phyloP scores from a whole-genome alignment of 2,888 invertebrate species.

The Phyto melanocephala region DNA sequence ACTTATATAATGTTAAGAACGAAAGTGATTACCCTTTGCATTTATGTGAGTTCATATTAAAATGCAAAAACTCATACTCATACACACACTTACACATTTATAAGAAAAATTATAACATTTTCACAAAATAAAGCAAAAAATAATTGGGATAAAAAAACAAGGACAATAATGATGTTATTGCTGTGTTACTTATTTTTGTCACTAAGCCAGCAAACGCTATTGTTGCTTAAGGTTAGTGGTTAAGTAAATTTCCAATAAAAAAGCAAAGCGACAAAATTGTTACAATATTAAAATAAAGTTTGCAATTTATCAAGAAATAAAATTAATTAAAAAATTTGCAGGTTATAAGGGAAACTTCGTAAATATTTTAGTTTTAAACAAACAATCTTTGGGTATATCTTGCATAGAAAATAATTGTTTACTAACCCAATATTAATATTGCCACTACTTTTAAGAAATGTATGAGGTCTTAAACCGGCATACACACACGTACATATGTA shows the following conservation, averaged over 20 bases:
- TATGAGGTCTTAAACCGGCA: neutral
- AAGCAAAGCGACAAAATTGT: too few relatives aligned
- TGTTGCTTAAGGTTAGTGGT: neutral
- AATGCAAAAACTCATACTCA: neutral
- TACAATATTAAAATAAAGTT: too few relatives aligned
- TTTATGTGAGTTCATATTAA: neutral
- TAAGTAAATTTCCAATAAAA: too few relatives aligned
- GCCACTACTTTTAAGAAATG: neutral
- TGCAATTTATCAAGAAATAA: too few relatives aligned
- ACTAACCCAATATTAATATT: neutral
- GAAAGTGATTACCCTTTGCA: conserved; percentile 19
- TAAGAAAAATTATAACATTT: conserved; percentile 12
- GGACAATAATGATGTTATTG: conserved; percentile 12
- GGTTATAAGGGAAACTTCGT: too few relatives aligned
- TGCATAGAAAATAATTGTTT: neutral
- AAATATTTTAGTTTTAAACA: too few relatives aligned
- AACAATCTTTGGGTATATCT: too few relatives aligned
- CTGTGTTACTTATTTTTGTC: conserved; percentile 1
- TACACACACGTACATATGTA: neutral
- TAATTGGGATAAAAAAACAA: neutral
- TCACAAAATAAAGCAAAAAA: neutral
- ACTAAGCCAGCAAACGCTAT: neutral
- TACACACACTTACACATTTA: neutral
- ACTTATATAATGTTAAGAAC: neutral
- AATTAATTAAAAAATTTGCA: too few relatives aligned